Percentiles rank a stretch among this genome's conserved stretches.
phyloP scores from a whole-genome alignment of 2,888 invertebrate species.

The Lochmaea capreae region DNA sequence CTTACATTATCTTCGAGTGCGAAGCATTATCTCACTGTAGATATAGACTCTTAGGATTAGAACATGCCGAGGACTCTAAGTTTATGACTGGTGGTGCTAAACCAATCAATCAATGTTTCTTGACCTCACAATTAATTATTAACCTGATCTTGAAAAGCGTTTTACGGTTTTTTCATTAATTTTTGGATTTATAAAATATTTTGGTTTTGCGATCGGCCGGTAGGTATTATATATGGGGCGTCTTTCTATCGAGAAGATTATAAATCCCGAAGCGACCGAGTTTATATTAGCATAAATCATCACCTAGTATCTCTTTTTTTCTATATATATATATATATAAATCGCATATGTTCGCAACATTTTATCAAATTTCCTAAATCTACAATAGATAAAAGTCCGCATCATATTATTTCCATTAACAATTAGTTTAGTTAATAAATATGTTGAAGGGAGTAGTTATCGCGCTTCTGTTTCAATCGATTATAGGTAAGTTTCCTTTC shows the following conservation, averaged over 20 bases:
- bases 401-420: background rate
- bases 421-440: background rate
- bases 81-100: no score
- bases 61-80: no score
- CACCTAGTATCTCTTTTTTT: background rate
- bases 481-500: background rate
- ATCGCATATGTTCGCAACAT: background rate
- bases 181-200: no score
- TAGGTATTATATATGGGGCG: no score
- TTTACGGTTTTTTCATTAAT: no score
- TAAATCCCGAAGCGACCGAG: background rate
- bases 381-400: background rate
- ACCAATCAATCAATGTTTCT: no score
- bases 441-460: background rate
- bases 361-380: constrained; percentile 55
- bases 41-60: no score
- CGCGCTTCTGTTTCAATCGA: constrained; percentile 4
- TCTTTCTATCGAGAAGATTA: background rate
- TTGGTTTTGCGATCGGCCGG: no score
- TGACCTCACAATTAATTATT: no score
- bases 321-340: background rate
- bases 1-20: no score
- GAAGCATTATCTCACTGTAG: no score
- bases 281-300: background rate
- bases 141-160: no score